These are phyloP conservation scores for Rotaria magnacalcarata DNA, from an alignment of 2,888 invertebrate species.

Conservation along the genomic window DNA sequence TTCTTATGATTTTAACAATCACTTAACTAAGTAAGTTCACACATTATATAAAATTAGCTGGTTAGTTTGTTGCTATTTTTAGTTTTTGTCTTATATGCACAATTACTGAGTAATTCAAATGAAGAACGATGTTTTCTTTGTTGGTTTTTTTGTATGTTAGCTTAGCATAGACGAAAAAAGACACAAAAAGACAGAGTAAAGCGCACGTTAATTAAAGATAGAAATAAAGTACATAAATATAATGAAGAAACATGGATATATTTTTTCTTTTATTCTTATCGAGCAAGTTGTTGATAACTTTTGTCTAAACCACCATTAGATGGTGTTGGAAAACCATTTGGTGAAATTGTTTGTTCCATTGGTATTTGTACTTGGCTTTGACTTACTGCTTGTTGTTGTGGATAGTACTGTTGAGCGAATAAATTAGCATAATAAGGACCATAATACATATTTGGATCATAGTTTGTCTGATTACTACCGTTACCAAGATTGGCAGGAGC, in stretches of 20 bases:
- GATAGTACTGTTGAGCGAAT: slow-evolving; percentile 17
- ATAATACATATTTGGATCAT: slow-evolving; percentile 3
- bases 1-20: no score
- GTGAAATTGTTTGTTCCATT: neutral
- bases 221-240: slow-evolving; percentile 29
- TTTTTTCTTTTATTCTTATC: neutral
- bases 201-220: neutral
- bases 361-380: neutral
- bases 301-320: slow-evolving; percentile 20
- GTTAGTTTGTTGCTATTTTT: no score
- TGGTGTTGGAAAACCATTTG: slow-evolving; percentile 7
- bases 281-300: neutral
- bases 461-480: neutral
- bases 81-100: no score
- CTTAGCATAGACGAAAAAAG: slow-evolving; percentile 7
- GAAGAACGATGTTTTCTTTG: neutral
- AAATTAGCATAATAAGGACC: neutral
- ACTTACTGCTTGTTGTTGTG: neutral
- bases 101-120: neutral
- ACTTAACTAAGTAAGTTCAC: no score
- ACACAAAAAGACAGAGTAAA: slow-evolving; percentile 20
- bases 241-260: slow-evolving; percentile 4
- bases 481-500: neutral
- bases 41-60: no score
- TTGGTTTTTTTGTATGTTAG: neutral